Evolutionary conservation across 2,797 vertebrate genomes (phyloP).

Genomic region (Vireo griseus): DNA sequence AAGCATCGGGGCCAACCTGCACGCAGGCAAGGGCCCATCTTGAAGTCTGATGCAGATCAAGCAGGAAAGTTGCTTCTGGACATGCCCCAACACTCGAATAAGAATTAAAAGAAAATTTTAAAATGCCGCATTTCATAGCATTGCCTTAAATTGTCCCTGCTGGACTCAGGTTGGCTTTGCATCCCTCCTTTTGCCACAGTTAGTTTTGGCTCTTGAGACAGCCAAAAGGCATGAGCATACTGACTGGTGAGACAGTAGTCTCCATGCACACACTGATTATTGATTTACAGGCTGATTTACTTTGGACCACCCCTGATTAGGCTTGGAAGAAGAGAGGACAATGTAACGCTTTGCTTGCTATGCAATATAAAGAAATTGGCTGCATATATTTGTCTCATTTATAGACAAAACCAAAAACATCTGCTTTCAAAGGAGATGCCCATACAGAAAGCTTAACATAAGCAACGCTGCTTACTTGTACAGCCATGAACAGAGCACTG

Average conservation of each 20-base stretch:
- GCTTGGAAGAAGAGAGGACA: background rate
- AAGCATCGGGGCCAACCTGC: background rate
- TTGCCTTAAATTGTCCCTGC: background rate
- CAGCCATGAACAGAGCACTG: constrained; percentile 63
- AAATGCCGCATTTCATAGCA: background rate
- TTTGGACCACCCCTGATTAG: background rate
- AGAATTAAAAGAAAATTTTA: background rate
- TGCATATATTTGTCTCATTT: background rate
- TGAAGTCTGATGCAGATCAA: background rate
- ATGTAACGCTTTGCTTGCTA: background rate
- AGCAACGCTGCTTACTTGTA: background rate
- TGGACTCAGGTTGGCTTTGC: background rate
- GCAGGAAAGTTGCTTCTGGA: background rate
- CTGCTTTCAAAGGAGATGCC: background rate
- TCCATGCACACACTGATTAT: background rate
- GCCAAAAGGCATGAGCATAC: background rate
- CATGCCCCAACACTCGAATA: background rate
- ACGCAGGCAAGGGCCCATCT: background rate
- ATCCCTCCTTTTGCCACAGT: background rate
- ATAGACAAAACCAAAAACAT: background rate
- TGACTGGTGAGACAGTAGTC: background rate
- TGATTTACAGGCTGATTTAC: background rate
- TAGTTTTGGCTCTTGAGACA: background rate
- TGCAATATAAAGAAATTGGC: background rate
- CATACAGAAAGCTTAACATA: background rate